Conservation (phyloP, 2,113 vertebrate genomes). For the Podilymbus podiceps region DNA sequence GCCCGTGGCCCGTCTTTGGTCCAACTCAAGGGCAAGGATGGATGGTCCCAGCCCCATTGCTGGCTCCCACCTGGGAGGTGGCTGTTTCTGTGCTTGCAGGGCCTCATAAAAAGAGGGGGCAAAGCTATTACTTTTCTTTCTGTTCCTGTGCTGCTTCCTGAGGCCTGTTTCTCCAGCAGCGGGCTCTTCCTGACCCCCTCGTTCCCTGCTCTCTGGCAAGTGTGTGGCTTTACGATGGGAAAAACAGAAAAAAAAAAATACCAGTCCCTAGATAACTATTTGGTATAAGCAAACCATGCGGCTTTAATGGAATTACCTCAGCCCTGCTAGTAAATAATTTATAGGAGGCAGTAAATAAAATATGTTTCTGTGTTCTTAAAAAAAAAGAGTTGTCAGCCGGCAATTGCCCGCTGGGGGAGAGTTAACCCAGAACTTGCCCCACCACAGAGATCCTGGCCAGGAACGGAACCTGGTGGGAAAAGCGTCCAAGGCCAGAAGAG, state of each 20-base stretch:
- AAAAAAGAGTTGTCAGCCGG: constrained; percentile 41
- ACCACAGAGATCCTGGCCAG: neutral
- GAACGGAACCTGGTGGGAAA: neutral
- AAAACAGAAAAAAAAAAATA: neutral
- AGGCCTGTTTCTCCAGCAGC: neutral
- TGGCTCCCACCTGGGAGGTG: neutral
- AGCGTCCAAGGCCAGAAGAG: neutral
- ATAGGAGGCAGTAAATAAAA: constrained; percentile 78
- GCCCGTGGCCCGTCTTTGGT: neutral
- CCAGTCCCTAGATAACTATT: constrained; percentile 67
- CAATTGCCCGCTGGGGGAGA: neutral
- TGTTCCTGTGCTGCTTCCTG: neutral
- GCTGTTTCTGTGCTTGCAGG: neutral
- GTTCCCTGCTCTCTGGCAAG: neutral
- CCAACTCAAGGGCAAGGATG: neutral
- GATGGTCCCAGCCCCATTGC: neutral
- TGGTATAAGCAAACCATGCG: constrained; percentile 59
- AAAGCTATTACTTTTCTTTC: constrained; percentile 16
- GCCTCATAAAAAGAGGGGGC: neutral
- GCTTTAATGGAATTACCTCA: constrained; percentile 74
- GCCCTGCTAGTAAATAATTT: constrained; percentile 74
- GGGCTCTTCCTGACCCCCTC: neutral
- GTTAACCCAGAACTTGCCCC: constrained; percentile 31
- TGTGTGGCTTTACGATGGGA: neutral
- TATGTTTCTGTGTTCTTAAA: constrained; percentile 56